A percentile compares a stretch with the other conserved stretches of the same genome.
These are phyloP conservation scores for Sciurus niger DNA, from an alignment of 2,113 vertebrate species.

Conservation along the genomic window DNA sequence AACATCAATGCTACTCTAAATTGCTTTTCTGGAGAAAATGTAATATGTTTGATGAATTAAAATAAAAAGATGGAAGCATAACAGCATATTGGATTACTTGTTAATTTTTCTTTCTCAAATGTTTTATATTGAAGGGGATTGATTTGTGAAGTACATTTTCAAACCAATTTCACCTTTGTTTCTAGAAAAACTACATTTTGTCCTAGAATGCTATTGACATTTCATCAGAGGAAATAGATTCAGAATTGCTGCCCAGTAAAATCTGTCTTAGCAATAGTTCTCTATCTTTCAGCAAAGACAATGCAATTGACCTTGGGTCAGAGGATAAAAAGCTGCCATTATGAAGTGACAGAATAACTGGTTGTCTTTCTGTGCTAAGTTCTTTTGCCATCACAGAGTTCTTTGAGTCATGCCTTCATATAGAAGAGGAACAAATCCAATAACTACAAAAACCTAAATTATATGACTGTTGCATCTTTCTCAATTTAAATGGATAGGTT, in stretches of 20 bases:
- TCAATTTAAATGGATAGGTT: conserved; percentile 61
- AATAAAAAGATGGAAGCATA: conserved; percentile 75
- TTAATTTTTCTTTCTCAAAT: conserved; percentile 67
- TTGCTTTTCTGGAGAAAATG: conserved; percentile 74
- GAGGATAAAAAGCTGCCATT: conserved; percentile 83
- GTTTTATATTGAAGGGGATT: conserved; percentile 69
- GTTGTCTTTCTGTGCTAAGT: conserved; percentile 62
- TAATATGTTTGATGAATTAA: conserved; percentile 77
- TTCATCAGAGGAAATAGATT: conserved; percentile 87
- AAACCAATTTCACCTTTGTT: conserved; percentile 78
- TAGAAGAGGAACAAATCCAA: conserved; percentile 68
- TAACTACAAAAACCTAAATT: conserved; percentile 63
- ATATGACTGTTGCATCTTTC: conserved; percentile 66
- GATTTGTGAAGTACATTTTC: conserved; percentile 81
- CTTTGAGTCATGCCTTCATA: conserved; percentile 65
- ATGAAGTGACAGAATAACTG: conserved; percentile 81
- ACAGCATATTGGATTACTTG: conserved; percentile 67
- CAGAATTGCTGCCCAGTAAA: conserved; percentile 82
- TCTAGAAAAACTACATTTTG: conserved; percentile 82
- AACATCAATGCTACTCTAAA: conserved; percentile 71
- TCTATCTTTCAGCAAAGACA: conserved; percentile 85
- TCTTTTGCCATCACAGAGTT: conserved; percentile 55
- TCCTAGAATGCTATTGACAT: conserved; percentile 86
- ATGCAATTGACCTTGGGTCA: conserved; percentile 87
- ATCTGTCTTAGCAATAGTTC: conserved; percentile 75